Conservation (phyloP, 2,113 vertebrate species). For the Tragelaphus imberbis region DNA sequence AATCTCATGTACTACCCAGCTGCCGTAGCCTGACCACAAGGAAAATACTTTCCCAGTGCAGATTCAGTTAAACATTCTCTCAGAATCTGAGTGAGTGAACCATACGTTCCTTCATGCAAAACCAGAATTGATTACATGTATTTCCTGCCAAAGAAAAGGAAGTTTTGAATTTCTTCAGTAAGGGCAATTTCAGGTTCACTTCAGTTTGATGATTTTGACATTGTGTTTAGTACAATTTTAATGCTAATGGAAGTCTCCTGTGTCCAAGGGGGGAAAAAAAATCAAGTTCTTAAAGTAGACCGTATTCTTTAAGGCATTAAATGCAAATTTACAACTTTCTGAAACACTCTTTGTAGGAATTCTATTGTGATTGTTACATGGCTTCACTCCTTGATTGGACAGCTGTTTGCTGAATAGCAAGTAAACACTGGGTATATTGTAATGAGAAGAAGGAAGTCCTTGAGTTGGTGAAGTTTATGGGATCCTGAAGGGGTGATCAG, state of each 20-base stretch:
- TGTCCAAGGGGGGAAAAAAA: neutral
- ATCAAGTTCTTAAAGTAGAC: neutral
- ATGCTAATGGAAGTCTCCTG: neutral
- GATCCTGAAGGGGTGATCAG: neutral
- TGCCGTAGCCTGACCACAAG: neutral
- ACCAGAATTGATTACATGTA: neutral
- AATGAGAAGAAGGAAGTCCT: neutral
- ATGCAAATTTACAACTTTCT: neutral
- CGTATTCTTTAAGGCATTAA: neutral
- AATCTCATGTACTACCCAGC: neutral
- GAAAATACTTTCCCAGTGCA: neutral
- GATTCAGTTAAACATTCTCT: neutral
- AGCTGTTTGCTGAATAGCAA: neutral
- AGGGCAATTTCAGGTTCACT: neutral
- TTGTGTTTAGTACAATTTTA: neutral
- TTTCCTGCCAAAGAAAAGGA: neutral
- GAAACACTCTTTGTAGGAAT: neutral
- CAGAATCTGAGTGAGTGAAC: neutral
- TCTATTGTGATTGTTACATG: neutral
- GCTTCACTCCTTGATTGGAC: neutral
- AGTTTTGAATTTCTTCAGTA: neutral
- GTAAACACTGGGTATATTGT: neutral
- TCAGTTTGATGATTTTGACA: neutral
- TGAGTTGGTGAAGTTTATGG: neutral
- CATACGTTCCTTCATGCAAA: neutral